phyloP scores from a whole-genome alignment of 1,140 invertebrate species.

The Musca vetustissima region DNA sequence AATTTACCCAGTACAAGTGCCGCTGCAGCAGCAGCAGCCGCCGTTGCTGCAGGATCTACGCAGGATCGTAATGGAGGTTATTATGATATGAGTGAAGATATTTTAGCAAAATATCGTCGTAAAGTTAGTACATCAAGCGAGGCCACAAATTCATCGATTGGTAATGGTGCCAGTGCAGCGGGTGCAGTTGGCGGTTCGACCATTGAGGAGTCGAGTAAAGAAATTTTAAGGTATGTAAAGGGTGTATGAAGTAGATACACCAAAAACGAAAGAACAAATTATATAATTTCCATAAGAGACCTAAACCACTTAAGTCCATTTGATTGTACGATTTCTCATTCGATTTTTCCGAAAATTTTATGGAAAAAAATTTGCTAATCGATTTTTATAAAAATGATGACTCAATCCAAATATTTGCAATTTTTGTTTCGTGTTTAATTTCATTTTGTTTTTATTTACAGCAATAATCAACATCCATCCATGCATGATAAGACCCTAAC shows the following conservation, averaged over 20 bases:
- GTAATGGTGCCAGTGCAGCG: constrained; percentile 39
- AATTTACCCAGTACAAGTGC: constrained; percentile 25
- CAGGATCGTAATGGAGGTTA: constrained; percentile 44
- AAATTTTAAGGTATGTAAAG: too few relatives aligned
- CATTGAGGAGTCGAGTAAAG: too few relatives aligned
- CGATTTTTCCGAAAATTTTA: too few relatives aligned
- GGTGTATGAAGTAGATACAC: too few relatives aligned
- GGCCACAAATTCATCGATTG: constrained; percentile 56
- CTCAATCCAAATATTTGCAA: too few relatives aligned
- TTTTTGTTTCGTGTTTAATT: too few relatives aligned
- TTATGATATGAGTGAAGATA: constrained; percentile 74
- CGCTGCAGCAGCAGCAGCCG: background rate
- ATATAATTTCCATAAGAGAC: too few relatives aligned
- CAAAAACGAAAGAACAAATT: too few relatives aligned
- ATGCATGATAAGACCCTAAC: constrained; percentile 32
- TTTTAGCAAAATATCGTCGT: constrained; percentile 90
- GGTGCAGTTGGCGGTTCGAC: background rate
- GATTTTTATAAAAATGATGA: too few relatives aligned
- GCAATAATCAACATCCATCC: background rate
- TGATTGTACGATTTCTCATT: too few relatives aligned
- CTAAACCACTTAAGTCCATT: too few relatives aligned
- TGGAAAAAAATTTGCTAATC: too few relatives aligned
- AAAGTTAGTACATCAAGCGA: constrained; percentile 69
- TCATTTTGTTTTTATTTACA: background rate
- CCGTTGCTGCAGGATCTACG: background rate